A percentile compares a stretch with the other conserved stretches of the same genome.
Evolutionary conservation across 2,797 vertebrate species (phyloP).

Genomic region (Sebastes nivosus): DNA sequence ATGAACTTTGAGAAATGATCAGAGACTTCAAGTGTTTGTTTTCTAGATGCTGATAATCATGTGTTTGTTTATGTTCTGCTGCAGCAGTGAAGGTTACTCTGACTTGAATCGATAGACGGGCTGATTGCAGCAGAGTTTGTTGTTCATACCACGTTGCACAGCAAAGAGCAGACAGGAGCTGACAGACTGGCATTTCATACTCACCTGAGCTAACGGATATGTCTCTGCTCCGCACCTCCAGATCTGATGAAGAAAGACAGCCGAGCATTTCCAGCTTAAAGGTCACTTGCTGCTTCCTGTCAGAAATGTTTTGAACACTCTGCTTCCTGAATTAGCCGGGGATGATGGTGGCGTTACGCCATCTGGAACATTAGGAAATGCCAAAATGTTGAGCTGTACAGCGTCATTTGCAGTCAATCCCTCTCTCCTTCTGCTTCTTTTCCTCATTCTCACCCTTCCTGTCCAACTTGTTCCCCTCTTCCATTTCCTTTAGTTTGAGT

Average conservation of each 20-base stretch:
- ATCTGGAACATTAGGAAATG: constrained; percentile 36
- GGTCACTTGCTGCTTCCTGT: constrained; percentile 67
- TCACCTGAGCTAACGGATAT: constrained; percentile 54
- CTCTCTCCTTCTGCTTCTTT: not conserved
- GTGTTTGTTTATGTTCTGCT: not conserved
- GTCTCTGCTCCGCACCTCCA: constrained; percentile 28
- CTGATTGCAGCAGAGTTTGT: constrained; percentile 14
- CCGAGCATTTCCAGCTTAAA: constrained; percentile 66
- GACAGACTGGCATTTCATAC: constrained; percentile 74
- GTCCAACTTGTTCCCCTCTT: not conserved
- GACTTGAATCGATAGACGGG: constrained; percentile 9
- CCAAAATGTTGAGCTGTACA: not conserved
- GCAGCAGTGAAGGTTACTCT: constrained; percentile 14
- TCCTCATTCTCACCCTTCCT: not conserved
- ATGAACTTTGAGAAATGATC: not conserved
- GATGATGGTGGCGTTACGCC: constrained; percentile 27
- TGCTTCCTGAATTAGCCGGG: constrained; percentile 29
- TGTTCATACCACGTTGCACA: not conserved
- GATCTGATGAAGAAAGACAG: constrained; percentile 53
- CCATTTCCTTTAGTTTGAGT: not conserved
- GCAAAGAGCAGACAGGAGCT: constrained; percentile 47
- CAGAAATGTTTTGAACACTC: constrained; percentile 45
- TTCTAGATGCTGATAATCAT: not conserved
- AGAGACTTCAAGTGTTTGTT: not conserved
- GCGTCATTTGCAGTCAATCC: not conserved